Conservation (phyloP, 1,140 invertebrate genomes). For the Euura saliciscinereae region DNA sequence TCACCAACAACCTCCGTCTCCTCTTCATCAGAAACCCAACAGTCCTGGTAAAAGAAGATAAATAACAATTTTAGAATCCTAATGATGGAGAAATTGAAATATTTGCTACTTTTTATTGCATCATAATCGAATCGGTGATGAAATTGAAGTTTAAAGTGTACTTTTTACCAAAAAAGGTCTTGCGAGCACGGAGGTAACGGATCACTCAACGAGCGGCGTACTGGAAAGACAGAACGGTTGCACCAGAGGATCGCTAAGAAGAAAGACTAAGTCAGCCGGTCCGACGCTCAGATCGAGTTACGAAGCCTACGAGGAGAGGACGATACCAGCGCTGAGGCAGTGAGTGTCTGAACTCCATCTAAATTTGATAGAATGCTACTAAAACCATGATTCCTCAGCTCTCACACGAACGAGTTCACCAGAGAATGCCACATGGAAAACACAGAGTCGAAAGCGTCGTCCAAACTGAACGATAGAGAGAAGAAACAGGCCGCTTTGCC, state of each 20-base stretch:
- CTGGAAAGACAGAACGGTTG: conserved; percentile 50
- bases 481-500: conserved; percentile 88
- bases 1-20: conserved; percentile 57
- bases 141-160: too few relatives aligned
- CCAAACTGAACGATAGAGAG: conserved; percentile 84
- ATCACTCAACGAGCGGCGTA: conserved; percentile 51
- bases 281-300: conserved; percentile 74
- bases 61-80: too few relatives aligned
- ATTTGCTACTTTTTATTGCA: too few relatives aligned
- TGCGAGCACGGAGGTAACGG: conserved; percentile 44
- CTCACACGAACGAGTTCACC: conserved; percentile 79
- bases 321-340: conserved; percentile 82
- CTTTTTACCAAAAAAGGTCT: not conserved
- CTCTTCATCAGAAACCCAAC: conserved; percentile 57
- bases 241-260: conserved; percentile 67
- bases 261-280: conserved; percentile 77
- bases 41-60: conserved; percentile 52
- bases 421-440: conserved; percentile 70
- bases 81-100: too few relatives aligned
- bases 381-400: conserved; percentile 58
- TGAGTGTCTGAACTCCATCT: conserved; percentile 55
- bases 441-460: conserved; percentile 63
- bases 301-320: conserved; percentile 85
- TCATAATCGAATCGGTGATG: too few relatives aligned
- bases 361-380: conserved; percentile 5